phyloP scores from a whole-genome alignment of 2,888 invertebrate genomes.

The Plagodis pulveraria region DNA sequence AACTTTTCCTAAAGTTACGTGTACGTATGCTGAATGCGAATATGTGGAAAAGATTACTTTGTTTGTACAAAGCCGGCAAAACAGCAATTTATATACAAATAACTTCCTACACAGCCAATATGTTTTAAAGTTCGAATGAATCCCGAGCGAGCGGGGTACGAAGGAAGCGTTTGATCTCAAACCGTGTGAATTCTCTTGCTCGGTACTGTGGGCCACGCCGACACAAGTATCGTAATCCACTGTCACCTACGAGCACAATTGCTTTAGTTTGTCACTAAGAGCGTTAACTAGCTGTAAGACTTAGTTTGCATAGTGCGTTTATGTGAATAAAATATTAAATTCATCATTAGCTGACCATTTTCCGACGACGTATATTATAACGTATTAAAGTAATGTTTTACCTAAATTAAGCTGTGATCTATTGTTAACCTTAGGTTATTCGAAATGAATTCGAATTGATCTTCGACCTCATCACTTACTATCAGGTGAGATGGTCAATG shows the following conservation, averaged over 20 bases:
- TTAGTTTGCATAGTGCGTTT: no score
- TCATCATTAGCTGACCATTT: no score
- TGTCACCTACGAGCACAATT: constrained; percentile 57
- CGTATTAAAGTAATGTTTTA: no score
- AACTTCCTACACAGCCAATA: constrained; percentile 29
- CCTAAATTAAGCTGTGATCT: no score
- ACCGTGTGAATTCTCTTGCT: constrained; percentile 48
- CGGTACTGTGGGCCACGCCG: constrained; percentile 45
- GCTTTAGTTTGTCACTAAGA: constrained; percentile 17
- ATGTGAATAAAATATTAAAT: no score
- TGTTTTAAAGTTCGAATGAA: constrained; percentile 36
- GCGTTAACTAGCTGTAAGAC: background rate
- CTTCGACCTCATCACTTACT: no score
- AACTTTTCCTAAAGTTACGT: constrained; percentile 23
- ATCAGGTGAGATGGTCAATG: no score
- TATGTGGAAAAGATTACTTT: constrained; percentile 24
- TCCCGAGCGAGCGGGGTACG: constrained; percentile 34
- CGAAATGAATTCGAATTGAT: no score
- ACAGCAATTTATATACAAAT: constrained; percentile 30
- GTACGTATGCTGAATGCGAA: constrained; percentile 16
- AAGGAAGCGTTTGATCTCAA: constrained; percentile 44
- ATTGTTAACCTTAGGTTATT: no score
- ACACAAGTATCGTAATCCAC: constrained; percentile 53
- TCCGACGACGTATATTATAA: no score
- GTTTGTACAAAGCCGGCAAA: constrained; percentile 26